A percentile compares a stretch with the other conserved stretches of the same genome.
phyloP scores from a whole-genome alignment of 1,140 invertebrate species.

The Eulimnadia texana region DNA sequence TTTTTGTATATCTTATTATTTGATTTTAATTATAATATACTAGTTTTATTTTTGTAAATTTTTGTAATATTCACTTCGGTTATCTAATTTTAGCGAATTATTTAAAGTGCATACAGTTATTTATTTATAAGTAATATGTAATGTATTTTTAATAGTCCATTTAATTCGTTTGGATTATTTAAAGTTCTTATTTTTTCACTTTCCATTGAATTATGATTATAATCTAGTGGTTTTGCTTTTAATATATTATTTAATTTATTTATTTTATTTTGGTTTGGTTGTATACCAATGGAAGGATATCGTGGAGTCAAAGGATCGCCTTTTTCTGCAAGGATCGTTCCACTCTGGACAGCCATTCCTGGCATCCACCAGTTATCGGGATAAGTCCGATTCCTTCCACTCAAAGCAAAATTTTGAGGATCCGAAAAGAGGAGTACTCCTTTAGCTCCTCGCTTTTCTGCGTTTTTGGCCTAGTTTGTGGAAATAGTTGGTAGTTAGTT shows the following conservation, averaged over 20 bases:
- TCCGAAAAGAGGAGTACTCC: slow-evolving; percentile 28
- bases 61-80: no score
- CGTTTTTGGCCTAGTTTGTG: slow-evolving; percentile 18
- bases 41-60: no score
- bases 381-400: slow-evolving; percentile 23
- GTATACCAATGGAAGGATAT: slow-evolving; percentile 32
- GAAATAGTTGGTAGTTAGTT: no score
- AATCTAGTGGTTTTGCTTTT: neutral
- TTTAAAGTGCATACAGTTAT: no score
- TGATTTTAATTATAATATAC: no score
- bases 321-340: slow-evolving; percentile 27
- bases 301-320: slow-evolving; percentile 36
- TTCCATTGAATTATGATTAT: neutral
- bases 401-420: slow-evolving; percentile 32
- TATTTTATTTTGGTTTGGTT: neutral
- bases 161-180: no score
- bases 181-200: neutral
- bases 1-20: no score
- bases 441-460: slow-evolving; percentile 20
- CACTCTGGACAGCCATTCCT: slow-evolving; percentile 29
- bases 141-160: no score
- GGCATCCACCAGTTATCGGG: slow-evolving; percentile 36
- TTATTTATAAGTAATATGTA: no score
- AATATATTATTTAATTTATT: neutral
- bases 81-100: no score